Percentiles rank a stretch among this genome's conserved stretches.
Evolutionary conservation across 2,113 vertebrate species (phyloP).

Genomic region (Scophthalmus maximus): DNA sequence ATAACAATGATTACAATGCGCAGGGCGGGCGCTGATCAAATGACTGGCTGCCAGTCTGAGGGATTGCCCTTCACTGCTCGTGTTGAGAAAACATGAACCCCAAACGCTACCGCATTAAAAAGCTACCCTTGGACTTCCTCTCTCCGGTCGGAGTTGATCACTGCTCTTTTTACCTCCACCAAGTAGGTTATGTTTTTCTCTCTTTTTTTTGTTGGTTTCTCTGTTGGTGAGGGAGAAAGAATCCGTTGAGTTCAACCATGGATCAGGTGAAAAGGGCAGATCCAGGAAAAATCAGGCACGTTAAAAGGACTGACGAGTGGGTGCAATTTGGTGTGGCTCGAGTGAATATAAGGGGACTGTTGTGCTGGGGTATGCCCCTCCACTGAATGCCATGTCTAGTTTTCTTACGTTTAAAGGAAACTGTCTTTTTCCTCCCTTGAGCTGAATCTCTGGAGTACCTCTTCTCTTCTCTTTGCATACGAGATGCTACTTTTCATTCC

Average conservation of each 20-base stretch:
- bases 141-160: neutral
- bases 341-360: too few species aligned
- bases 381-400: too few species aligned
- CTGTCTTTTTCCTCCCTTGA: neutral
- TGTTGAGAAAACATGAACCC: constrained; percentile 23
- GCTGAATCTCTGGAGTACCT: neutral
- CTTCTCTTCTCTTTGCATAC: neutral
- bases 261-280: too few species aligned
- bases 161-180: neutral
- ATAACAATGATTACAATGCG: constrained; percentile 45
- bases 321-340: too few species aligned
- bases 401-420: too few species aligned
- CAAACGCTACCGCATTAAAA: constrained; percentile 20
- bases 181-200: neutral
- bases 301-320: too few species aligned
- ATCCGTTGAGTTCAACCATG: too few species aligned
- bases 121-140: neutral
- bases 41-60: constrained; percentile 27
- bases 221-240: too few species aligned
- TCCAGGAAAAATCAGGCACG: too few species aligned
- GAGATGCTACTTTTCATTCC: too few species aligned
- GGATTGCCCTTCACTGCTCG: constrained; percentile 28
- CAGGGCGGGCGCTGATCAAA: neutral
- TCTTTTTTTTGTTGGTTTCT: too few species aligned
- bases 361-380: too few species aligned